Base-by-base conservation (phyloP, 2,797 vertebrate species). In the Rhynchonycteris naso region DNA sequence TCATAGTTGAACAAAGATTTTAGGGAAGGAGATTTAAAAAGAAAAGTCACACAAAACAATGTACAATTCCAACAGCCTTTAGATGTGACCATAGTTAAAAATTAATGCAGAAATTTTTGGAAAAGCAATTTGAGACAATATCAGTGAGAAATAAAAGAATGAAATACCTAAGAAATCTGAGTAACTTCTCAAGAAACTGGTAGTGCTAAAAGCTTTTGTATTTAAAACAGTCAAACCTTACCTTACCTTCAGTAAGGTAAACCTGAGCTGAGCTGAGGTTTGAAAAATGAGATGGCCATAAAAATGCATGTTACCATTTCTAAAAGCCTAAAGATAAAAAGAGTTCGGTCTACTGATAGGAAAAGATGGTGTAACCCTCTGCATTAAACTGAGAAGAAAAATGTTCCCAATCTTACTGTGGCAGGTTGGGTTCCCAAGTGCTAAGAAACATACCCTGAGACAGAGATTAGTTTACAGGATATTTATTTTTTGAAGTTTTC, bases 11-110 rank as follows among this genome's bases (percentile, higher is more conserved):
- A 76, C 56, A 93, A 74, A 91, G 3, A 24, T 76, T 78, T 68
- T 78, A 86, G 26, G 68, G 93, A 90, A 81, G 11, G 52, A 35
- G 30, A 72, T 81, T 93, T 94, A 21, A 56, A 81, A 68, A 56
- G 19, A 65, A 82, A 84, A n/a, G 18, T 92, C 38, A 76, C 33
- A 43, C 59, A 66, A 83, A 88, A 50, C 50, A 63, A 43, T 26
- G 71, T 56, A n/a, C 1, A 94, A 88, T 93, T 82, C 22, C 26
- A 82, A 76, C 18, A 92, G 38, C 11, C 35, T 68, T 63, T 59
- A 90, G 35, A 12, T 79, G 15, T 92, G 71, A 79, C 22, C 54
- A 24, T 21, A 56, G 18, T 47, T 95, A 90, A 79, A 89, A 89
- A 87, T 58, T 28, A 85, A 61, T 82, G 19, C 38, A 78, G 75